Base-by-base conservation (phyloP, 2,113 vertebrate species). In the Podocnemis expansa region DNA sequence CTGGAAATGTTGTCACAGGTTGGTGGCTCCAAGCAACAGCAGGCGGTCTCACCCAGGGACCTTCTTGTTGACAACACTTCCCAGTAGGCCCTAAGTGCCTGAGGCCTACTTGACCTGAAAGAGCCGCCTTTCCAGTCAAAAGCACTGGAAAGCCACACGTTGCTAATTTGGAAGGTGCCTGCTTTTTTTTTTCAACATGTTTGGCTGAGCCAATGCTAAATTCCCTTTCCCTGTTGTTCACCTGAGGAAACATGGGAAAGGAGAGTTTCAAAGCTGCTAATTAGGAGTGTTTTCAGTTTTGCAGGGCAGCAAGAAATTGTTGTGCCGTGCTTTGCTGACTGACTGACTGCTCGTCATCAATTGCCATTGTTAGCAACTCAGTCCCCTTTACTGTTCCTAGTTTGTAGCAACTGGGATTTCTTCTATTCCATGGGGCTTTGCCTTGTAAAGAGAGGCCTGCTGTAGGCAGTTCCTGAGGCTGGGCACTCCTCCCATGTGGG, bases 121-220 rank as follows among this genome's bases (percentile, higher is more conserved):
- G 25, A 14, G 38, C 11, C 3, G 34, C 5, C 51, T 80, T 38
- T 38, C 78, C n/a, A 14, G 22, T 55, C 47, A 34, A 79, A n/a
- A 22, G 51, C n/a, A n/a, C 24, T 80, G 51, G 22, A 80, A 55
- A 80, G n/a, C 49, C 79, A 80, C 54, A 55, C 3, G 22, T 89
- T 80, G 49, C 3, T 34, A 24, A 58, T 78, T 8, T 78, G 4
- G 12, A 3, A 22, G 2, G 24, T 13, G 41, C 45, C 82, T 45
- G 54, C 87, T 75, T 25, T 86, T 91, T 75, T 25, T 86, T 91
- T 93, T 60, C 94, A 96, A 93, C 38, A 89, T 86, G 80, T 70
- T 58, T 86, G 43, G 76, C 78, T 49, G 95, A 17, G 84, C 51
- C 84, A 80, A 25, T 92, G 45, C 88, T 88, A 87, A 67, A 55